Evolutionary conservation across 2,797 vertebrate genomes (phyloP), one percentile per base, ranked within the genome.

Genomic region (Rousettus madagascariensis): DNA sequence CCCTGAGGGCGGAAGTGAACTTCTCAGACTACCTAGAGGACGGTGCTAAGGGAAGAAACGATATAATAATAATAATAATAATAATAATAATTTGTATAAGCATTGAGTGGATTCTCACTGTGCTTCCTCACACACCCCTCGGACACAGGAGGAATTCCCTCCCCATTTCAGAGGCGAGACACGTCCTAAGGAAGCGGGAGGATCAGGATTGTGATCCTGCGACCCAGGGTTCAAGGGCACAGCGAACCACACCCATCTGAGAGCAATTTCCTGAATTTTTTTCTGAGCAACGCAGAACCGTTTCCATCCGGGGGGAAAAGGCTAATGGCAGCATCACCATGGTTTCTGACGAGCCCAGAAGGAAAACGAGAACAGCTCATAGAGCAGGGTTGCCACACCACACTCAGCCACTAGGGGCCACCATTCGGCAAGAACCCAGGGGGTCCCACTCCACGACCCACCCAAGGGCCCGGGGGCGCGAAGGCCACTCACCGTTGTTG

Each of bases 401-500:
- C 15, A 53, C 19, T 1, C n/a, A 5, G 82, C 90, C 96, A 86
- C 72, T 53, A 80, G 94, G 94, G 41, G 95, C 51, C 95, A 0
- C 87, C 51, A 12, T 3, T 28, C 12, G 9, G n/a, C 63, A 22
- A 5, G 0, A 11, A 2, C 8, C 89, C 16, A 9, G 72, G 33
- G 0, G 5, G 2, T 0, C 26, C 26, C 28, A 49, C 49, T 16
- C 49, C 49, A 49, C 2, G 26, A 3, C 6, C 5, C 2, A 0
- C 36, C 30, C 8, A 36, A 2, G 2, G 2, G 13, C 17, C 8
- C 30, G 26, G 43, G 43, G 0, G 16, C 15, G 49, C 1, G 3
- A 3, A 5, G 1, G 26, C 3, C 0, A 1, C 99, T 99, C 98
- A 99, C 99, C 99, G 0, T 99, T 99, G 98, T 99, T 99, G 96